A percentile compares a stretch with the other conserved stretches of the same genome.
These are phyloP conservation scores for Formica exsecta DNA, from an alignment of 1,140 invertebrate species.

Conservation along the genomic window DNA sequence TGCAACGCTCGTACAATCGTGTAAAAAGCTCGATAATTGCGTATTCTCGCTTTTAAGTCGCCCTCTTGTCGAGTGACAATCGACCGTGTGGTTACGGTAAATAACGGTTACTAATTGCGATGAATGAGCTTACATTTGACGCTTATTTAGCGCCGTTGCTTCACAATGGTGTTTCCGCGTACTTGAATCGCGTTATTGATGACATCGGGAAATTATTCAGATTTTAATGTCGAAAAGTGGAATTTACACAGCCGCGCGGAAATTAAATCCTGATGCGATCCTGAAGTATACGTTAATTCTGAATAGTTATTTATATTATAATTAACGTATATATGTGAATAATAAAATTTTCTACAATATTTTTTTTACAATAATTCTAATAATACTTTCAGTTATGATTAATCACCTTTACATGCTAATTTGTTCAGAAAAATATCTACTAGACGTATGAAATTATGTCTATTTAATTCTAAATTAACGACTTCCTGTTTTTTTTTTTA, in stretches of 20 bases:
- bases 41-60: background rate
- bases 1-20: background rate
- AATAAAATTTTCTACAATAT: background rate
- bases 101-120: conserved; percentile 17
- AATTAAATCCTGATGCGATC: background rate
- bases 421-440: background rate
- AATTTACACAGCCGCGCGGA: background rate
- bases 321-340: background rate
- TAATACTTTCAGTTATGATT: background rate
- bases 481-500: background rate
- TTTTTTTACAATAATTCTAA: background rate
- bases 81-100: background rate
- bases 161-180: background rate
- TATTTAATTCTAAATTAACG: background rate
- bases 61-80: background rate
- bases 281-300: background rate
- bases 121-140: conserved; percentile 7
- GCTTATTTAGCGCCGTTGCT: background rate
- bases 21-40: conserved; percentile 4
- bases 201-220: background rate
- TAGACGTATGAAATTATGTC: background rate
- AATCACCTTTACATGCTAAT: background rate
- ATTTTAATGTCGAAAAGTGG: background rate
- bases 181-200: background rate
- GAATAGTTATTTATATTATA: background rate